These are phyloP conservation scores for Marmota monax DNA, from an alignment of 2,113 vertebrate genomes.

Conservation along the genomic window DNA sequence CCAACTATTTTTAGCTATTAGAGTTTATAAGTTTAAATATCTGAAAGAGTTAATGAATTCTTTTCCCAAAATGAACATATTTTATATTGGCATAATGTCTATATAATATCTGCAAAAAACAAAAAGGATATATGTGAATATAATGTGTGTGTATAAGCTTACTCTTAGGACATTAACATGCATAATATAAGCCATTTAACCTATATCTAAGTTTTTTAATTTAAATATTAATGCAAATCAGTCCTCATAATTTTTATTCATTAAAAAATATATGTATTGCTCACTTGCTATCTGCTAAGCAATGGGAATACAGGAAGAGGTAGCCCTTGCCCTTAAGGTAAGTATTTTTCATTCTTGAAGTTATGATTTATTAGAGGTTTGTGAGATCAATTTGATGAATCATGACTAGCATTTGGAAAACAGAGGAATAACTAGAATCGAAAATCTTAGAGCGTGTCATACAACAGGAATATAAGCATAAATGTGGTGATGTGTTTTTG, in stretches of 20 bases:
- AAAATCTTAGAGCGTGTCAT: not conserved
- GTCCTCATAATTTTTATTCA: constrained; percentile 5
- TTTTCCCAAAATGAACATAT: constrained; percentile 35
- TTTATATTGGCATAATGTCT: constrained; percentile 1
- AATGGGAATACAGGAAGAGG: not conserved
- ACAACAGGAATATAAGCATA: constrained; percentile 16
- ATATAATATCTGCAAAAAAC: not conserved
- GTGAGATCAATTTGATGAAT: not conserved
- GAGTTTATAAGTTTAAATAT: constrained; percentile 9
- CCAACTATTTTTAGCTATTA: not conserved
- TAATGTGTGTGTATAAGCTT: not conserved
- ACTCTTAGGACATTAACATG: not conserved
- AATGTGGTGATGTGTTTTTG: not conserved
- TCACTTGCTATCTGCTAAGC: not conserved
- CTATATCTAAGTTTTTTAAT: not conserved
- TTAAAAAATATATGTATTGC: not conserved
- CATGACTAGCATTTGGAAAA: not conserved
- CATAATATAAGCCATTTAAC: not conserved
- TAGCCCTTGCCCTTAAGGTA: not conserved
- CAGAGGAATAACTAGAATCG: not conserved
- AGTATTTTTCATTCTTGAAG: constrained; percentile 52
- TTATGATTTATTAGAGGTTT: constrained; percentile 45
- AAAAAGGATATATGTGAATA: not conserved
- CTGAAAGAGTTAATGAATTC: not conserved
- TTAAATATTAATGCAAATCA: constrained; percentile 49